Base-by-base conservation (phyloP, 2,888 invertebrate genomes). In the Phortica okadai region DNA sequence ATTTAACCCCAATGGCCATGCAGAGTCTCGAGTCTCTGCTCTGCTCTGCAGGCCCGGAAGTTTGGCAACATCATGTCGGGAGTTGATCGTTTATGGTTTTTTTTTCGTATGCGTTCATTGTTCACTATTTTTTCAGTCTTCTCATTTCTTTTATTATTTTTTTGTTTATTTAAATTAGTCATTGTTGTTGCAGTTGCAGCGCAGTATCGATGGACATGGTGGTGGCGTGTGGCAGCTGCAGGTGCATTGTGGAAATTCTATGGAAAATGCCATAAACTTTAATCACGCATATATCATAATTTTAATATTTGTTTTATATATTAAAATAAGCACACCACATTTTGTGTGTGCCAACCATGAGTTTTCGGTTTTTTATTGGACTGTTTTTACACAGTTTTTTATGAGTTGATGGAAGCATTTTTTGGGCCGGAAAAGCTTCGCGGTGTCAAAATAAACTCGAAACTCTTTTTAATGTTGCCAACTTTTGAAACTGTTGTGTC, bases 1-100 rank as follows among this genome's bases (percentile, higher is more conserved):
- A 86, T 86, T 88, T 84, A 84, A 86, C 87, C 87, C 88, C 85
- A 87, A 79, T 59, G 41, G 73, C 69, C 77, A 70, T 70, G 50
- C 14, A 10, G 21, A 8, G 77, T 78, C 79, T 58, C 74, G 69
- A 73, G 69, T 66, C 16, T 16, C 16, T 11, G 44, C n/a, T 69
- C 42, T 25, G 58, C 33, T 66, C 11, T 44, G 42, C 42, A 33
- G 80, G 76, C 82, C 87, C 88, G 88, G 86, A 87, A 88, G 84
- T 84, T 84, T 87, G 86, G 84, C 87, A 80, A 78, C 82, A 73
- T n/a, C n/a, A 64, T 74, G 74, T 50, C 50, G 70, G 59, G 33
- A 42, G 33, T 16, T 14, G 58, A 67, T 54, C 5, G 33, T 42
- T 62, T 42, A 25, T 64, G 2, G 62, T 62, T 74, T 74, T 50